Evolutionary conservation across 2,113 vertebrate species (phyloP), one percentile per base, ranked within the genome.

Genomic region (Thoracochromis brauschi): DNA sequence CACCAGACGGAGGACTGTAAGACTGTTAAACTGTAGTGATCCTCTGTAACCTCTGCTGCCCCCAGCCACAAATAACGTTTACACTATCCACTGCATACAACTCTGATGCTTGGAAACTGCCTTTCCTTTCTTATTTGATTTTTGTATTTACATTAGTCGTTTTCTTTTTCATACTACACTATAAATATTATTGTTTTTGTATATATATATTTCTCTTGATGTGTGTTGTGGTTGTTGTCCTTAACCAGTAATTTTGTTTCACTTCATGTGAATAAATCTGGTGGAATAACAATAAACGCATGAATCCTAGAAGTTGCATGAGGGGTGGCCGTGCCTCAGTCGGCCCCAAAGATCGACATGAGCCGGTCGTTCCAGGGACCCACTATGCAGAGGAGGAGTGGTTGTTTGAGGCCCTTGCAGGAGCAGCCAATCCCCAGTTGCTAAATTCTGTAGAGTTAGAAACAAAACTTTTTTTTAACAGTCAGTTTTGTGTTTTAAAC

Each of bases 291-390:
- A 68, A 40, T 40, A 68, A 68, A 68, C 1, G 1, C 63, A 13
- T 4, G 11, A 68, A 38, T 38, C 60, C 35, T 42, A 38, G 35
- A 71, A 14, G 63, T 21, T 40, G 35, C 63, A 40, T 24, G 19
- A 13, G 19, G n/a, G 12, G n/a, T 71, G 35, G 35, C 35, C 7
- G 2, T 8, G 1, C 35, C 4, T 68, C n/a, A 40, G 35, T 40
- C 2, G 0, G 5, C 7, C 35, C 63, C 1, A 71, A 71, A 42
- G 8, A 71, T 21, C 3, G 2, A 42, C 35, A 71, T 1, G 5
- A 38, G 60, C 6, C 10, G 1, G 63, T 8, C 1, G 4, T 21
- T 68, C 0, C 38, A 40, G n/a, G 1, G 3, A 71, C 35, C n/a
- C 65, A 9, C 35, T 24, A 24, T 24, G n/a, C 13, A 42, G 13